phyloP scores from a whole-genome alignment of 2,888 invertebrate species.

The Troglohyphantes excavatus region DNA sequence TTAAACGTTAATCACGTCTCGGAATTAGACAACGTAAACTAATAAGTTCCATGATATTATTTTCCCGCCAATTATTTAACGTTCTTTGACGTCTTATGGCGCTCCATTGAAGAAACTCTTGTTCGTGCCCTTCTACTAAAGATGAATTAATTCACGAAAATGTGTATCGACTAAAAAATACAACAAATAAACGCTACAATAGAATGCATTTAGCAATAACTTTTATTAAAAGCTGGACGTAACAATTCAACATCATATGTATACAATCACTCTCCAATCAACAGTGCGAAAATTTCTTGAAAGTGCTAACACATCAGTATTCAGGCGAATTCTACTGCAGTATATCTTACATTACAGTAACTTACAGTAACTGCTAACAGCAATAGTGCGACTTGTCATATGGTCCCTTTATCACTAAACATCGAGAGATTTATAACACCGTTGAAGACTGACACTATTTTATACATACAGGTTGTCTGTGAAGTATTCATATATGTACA shows the following conservation, averaged over 20 bases:
- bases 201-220: slow-evolving; percentile 42
- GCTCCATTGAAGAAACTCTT: no score
- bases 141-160: no score
- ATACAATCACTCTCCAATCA: slow-evolving; percentile 36
- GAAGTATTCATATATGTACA: slow-evolving; percentile 46
- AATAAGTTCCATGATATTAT: no score
- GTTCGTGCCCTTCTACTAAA: no score
- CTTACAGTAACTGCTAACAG: slow-evolving; percentile 32
- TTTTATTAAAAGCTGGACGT: slow-evolving; percentile 64
- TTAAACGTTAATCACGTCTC: no score
- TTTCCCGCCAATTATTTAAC: no score
- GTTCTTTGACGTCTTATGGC: no score
- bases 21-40: no score
- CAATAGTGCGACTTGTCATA: slow-evolving; percentile 19
- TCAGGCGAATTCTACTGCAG: slow-evolving; percentile 30
- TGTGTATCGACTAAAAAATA: neutral
- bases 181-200: neutral
- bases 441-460: slow-evolving; percentile 28
- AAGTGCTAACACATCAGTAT: slow-evolving; percentile 55
- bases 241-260: slow-evolving; percentile 62
- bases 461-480: neutral
- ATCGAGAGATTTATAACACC: slow-evolving; percentile 51
- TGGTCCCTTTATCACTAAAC: slow-evolving; percentile 60
- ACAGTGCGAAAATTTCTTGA: slow-evolving; percentile 42
- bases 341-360: neutral